Evolutionary conservation across 1,140 invertebrate species (phyloP), one percentile per base, ranked within the genome.

Genomic region (Drosophila guanche): DNA sequence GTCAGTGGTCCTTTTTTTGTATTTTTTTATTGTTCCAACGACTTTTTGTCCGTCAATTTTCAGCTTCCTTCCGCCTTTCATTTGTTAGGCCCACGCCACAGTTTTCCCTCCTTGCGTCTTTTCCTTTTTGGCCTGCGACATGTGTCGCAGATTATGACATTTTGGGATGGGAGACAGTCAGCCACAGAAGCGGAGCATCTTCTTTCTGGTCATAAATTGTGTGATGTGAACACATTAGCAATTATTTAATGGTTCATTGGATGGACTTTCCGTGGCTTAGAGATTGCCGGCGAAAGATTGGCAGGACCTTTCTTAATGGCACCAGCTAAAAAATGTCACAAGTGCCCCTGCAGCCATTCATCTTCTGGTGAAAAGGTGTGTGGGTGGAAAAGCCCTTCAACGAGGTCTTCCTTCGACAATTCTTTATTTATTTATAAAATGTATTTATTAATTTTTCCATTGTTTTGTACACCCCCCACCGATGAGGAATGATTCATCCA

Each of bases 71-170:
- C 33, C 33, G 33, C 79, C 80, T 78, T 58, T 65, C 73, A 69
- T 81, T 65, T 73, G 63, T 77, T 77, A 65, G 61, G 43, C 74
- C 60, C 33, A 47, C 14, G 22, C 46, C 16, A 23, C 6, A 33
- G n/a, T 65, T 27, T 25, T 47, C 10, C 16, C 20, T 51, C 8
- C 27, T 23, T 58, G 50, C 40, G 40, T 25, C 22, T 42, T 29
- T 16, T 40, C 16, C 37, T 48, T 45, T 40, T 14, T 47, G 47
- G 41, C 53, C 16, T 62, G 43, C 58, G 78, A 58, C 78, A 73
- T 81, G 76, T 81, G 79, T 81, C 73, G 74, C 56, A 73, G 59
- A 77, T 81, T 81, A 81, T 81, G 79, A 68, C 79, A 81, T 81
- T 81, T 67, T 81, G 62, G 33, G 27, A 20, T 37, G 33, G 33